Evolutionary conservation across 2,113 vertebrate genomes (phyloP).

Genomic region (Cryptotis parvus): DNA sequence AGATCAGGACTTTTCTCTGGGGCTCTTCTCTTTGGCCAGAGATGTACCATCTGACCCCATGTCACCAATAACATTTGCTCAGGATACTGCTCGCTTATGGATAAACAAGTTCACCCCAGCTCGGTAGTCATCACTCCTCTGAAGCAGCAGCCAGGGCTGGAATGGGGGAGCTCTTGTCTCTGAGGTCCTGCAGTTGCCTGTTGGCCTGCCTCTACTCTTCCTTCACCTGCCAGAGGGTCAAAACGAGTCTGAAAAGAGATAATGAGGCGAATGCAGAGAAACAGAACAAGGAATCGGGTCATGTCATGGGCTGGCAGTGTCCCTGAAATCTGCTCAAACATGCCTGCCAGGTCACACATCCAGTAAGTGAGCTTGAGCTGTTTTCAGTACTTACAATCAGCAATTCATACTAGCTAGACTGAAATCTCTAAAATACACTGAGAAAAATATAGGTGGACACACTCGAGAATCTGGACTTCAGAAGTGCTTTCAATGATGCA

Average conservation of each 20-base stretch:
- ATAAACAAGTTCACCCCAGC: not conserved
- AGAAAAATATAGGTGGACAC: no score
- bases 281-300: not conserved
- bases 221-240: not conserved
- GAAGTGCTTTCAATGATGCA: no score
- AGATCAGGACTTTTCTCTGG: not conserved
- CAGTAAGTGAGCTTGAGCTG: not conserved
- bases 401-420: no score
- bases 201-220: not conserved
- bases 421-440: no score
- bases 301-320: not conserved
- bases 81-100: not conserved
- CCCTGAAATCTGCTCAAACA: not conserved
- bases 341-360: not conserved
- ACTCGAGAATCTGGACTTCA: no score
- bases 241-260: not conserved
- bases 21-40: not conserved
- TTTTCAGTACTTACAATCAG: not conserved
- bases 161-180: not conserved
- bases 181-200: not conserved
- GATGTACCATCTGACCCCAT: not conserved
- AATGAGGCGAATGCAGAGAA: not conserved
- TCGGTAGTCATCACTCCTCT: not conserved
- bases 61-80: not conserved
- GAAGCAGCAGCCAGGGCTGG: not conserved